Evolutionary conservation across 2,113 vertebrate genomes (phyloP), one percentile per base, ranked within the genome.

Genomic region (Phalacrocorax brasilianus): DNA sequence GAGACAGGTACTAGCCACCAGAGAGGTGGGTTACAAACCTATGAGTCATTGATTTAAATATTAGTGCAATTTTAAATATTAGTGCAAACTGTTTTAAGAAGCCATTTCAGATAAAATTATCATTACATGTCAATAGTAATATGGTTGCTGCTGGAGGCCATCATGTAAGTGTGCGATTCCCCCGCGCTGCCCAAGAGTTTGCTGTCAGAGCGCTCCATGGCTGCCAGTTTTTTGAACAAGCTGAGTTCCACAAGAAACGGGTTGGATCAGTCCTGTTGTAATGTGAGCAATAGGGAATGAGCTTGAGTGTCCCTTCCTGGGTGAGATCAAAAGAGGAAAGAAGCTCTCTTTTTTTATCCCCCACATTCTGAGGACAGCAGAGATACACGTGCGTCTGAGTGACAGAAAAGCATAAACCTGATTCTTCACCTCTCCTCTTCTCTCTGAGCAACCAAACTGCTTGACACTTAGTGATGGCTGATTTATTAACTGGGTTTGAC

Each of bases 401-500:
- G 80, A 59, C 59, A 81, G 45, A 67, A 63, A 42, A 80, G 45
- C 45, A 47, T 65, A 53, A 73, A 84, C 32, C 33, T 33, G 17
- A 13, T 11, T 85, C 58, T 61, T 82, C 75, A 79, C 74, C 92
- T 87, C 33, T 76, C 83, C 81, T n/a, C 78, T 85, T n/a, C 35
- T 58, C 66, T 76, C 53, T 33, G 75, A 80, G 80, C 30, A 89
- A 5, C 73, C 86, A 13, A 85, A 53, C 14, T 74, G 68, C 89
- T 53, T 93, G 80, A 91, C 79, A 65, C 56, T 42, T 50, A 19
- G 86, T 91, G 93, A 91, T 91, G 76, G 55, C 68, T 95, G 91
- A 89, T 91, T 97, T 95, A 92, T 95, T 95, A 92, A 93, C 68
- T 81, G 65, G 22, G 61, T 87, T 91, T 94, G 83, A 95, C 95